Evolutionary conservation across 2,113 vertebrate genomes (phyloP).

Genomic region (Ceyx margarethae): DNA sequence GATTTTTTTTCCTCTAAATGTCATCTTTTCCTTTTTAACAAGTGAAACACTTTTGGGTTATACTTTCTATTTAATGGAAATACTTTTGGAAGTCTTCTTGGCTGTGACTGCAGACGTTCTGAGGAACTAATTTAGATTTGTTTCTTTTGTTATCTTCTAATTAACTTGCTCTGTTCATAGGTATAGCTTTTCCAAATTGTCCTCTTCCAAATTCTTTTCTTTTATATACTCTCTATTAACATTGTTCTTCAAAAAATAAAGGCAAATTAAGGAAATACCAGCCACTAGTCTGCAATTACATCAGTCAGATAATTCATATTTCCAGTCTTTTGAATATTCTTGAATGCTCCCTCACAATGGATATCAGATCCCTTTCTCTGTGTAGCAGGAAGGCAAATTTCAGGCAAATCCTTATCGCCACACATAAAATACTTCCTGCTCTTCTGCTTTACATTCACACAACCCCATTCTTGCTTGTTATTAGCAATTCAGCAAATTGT

Average conservation of each 20-base stretch:
- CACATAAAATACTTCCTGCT: not conserved
- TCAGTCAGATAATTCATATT: not conserved
- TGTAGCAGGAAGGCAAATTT: not conserved
- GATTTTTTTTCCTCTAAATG: not conserved
- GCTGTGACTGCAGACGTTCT: not conserved
- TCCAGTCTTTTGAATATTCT: not conserved
- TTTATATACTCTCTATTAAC: not conserved
- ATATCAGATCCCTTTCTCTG: not conserved
- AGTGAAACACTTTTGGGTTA: not conserved
- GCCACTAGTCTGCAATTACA: not conserved
- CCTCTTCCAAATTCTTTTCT: not conserved
- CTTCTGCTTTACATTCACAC: not conserved
- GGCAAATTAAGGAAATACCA: not conserved
- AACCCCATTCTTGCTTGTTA: not conserved
- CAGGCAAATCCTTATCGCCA: not conserved
- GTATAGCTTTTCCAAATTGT: not conserved
- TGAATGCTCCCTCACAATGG: not conserved
- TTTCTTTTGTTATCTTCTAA: constrained; percentile 30
- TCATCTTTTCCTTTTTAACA: not conserved
- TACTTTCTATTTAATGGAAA: not conserved
- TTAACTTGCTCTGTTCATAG: not conserved
- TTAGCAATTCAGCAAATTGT: constrained; percentile 40
- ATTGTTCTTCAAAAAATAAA: constrained; percentile 2
- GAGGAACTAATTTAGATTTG: not conserved
- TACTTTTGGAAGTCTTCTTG: not conserved